Conservation (phyloP, 2,888 invertebrate species). For the Drosophila longiperda region DNA sequence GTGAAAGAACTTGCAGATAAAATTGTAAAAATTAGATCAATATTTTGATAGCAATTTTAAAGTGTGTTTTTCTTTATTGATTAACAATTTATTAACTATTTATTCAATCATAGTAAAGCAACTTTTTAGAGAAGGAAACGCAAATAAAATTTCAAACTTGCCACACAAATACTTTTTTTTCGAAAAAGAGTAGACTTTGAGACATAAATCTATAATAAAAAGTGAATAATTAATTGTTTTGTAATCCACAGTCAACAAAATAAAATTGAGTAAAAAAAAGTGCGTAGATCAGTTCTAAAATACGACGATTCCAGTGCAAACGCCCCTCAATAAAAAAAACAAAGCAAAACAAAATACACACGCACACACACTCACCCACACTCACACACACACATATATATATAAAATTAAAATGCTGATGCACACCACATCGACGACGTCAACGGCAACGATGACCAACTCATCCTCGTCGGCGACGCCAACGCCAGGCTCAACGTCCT, state of each 20-base stretch:
- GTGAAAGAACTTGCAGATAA: not conserved
- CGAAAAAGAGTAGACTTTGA: not conserved
- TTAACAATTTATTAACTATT: not conserved
- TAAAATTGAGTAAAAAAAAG: conserved; percentile 37
- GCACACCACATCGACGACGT: conserved; percentile 71
- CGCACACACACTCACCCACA: not conserved
- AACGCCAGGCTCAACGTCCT: conserved; percentile 80
- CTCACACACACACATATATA: not conserved
- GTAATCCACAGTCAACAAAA: conserved; percentile 40
- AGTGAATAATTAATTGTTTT: not conserved
- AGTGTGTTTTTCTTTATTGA: not conserved
- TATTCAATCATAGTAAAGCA: not conserved
- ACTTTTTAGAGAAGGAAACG: not conserved
- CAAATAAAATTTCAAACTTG: not conserved
- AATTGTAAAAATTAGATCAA: not conserved
- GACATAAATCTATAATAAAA: not conserved
- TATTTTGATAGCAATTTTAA: no score
- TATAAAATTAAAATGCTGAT: conserved; percentile 60
- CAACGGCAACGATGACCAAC: conserved; percentile 76
- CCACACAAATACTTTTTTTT: not conserved
- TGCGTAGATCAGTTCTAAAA: conserved; percentile 33
- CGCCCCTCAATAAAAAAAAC: conserved; percentile 26
- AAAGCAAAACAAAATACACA: not conserved
- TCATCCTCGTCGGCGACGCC: conserved; percentile 79
- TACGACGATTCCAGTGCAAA: conserved; percentile 30